These are phyloP conservation scores for Ceratina japonica DNA, from an alignment of 1,140 invertebrate species.

Conservation along the genomic window DNA sequence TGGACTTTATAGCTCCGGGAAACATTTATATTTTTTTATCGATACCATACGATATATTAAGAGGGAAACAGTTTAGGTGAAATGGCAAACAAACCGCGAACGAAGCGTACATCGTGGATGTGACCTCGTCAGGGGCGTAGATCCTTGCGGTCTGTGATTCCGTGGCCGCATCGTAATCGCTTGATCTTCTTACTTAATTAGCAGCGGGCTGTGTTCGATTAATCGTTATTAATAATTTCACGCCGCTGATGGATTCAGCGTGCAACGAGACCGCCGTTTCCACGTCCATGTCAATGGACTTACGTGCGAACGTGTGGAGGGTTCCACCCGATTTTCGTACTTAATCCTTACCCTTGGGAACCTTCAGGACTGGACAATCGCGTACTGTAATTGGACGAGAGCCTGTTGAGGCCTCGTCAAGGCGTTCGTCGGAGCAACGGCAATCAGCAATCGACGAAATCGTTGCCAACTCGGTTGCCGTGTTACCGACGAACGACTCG, in stretches of 20 bases:
- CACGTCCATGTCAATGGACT: constrained; percentile 24
- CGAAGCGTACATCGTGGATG: background rate
- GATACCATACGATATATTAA: no score
- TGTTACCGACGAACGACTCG: constrained; percentile 11
- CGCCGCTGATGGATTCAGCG: constrained; percentile 53
- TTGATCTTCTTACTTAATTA: constrained; percentile 69
- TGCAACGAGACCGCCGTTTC: constrained; percentile 12
- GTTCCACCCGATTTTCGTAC: constrained; percentile 58
- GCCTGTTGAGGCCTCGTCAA: constrained; percentile 67
- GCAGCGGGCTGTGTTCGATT: constrained; percentile 46
- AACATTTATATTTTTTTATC: no score
- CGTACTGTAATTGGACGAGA: constrained; percentile 74
- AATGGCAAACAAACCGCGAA: background rate
- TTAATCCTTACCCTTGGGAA: constrained; percentile 71
- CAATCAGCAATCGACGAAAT: constrained; percentile 66
- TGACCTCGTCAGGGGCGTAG: no score
- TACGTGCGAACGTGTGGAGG: constrained; percentile 28
- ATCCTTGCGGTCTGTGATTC: background rate
- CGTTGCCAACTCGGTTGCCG: constrained; percentile 46
- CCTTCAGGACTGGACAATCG: constrained; percentile 71
- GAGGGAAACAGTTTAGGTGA: no score
- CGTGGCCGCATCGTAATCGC: constrained; percentile 55
- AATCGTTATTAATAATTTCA: constrained; percentile 63
- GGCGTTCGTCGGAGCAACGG: constrained; percentile 33
- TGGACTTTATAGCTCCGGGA: no score